Evolutionary conservation across 2,113 vertebrate species (phyloP), one percentile per base, ranked within the genome.

Genomic region (Marmota flaviventris): DNA sequence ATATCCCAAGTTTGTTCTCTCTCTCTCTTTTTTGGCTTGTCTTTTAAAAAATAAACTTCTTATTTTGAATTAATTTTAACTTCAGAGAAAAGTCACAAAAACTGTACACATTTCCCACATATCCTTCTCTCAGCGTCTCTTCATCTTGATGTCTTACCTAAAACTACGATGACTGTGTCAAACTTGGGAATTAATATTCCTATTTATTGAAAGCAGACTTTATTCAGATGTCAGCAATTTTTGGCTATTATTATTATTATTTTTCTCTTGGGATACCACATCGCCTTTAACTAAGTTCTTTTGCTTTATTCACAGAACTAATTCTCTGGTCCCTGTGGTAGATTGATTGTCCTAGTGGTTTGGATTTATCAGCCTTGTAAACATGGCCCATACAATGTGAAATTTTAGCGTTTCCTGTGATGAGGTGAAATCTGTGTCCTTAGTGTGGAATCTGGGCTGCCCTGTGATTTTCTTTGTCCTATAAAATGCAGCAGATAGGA

Each of bases 31-130:
- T 77, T 51, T 17, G 24, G 61, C 37, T 65, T 4, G 2, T 42
- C 9, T 2, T 27, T 37, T 51, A 32, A 48, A 81, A 91, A 93
- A n/a, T 48, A 42, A 42, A 61, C 8, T 12, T 85, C 20, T 72
- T 87, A 67, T 51, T 85, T 84, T 75, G 58, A 90, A 86, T 81
- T 86, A 12, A 92, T 78, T 93, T 89, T 88, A 87, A 14, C 76
- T 90, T 73, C 70, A 87, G 5, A 58, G 32, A 78, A 82, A 75
- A 63, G 34, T 70, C 75, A 69, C 39, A 70, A 45, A 91, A 70
- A 53, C 0, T 67, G n/a, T 32, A 58, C 1, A 67, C 34, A 56
- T 6, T 85, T 89, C 27, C 42, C 17, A 13, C 16, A 24, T 48
- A 4, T 3, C 4, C 73, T 89, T 94, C 18, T 67, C 39, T 6